A percentile compares a stretch with the other conserved stretches of the same genome.
phyloP scores from a whole-genome alignment of 2,888 invertebrate genomes.

The Auanema sp. region DNA sequence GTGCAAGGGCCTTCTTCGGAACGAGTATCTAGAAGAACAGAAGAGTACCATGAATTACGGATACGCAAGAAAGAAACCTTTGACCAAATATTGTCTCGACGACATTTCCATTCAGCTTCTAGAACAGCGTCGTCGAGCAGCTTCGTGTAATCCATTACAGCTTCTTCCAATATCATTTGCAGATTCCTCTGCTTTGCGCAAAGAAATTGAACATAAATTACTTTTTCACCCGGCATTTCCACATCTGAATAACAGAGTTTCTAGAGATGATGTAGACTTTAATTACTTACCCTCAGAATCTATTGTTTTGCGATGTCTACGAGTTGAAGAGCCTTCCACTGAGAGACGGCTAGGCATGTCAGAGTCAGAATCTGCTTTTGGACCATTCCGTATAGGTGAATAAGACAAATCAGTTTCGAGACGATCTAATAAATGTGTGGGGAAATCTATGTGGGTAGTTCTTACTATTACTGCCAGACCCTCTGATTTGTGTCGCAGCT shows the following conservation, averaged over 20 bases:
- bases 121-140: conserved; percentile 18
- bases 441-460: no score
- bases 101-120: conserved; percentile 35
- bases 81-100: conserved; percentile 30
- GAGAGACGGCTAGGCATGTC: conserved; percentile 7
- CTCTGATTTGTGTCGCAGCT: no score
- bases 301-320: conserved; percentile 4
- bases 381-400: background rate
- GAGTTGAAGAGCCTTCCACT: conserved; percentile 13
- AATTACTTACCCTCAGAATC: background rate
- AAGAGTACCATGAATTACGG: no score
- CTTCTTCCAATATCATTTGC: conserved; percentile 36
- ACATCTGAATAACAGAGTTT: conserved; percentile 13
- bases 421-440: no score
- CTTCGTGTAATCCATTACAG: conserved; percentile 18
- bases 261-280: background rate
- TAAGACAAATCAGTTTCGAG: no score
- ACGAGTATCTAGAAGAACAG: no score
- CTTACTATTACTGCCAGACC: no score
- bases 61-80: background rate
- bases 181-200: conserved; percentile 41
- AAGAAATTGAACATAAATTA: conserved; percentile 52
- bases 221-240: conserved; percentile 32
- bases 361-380: conserved; percentile 1
- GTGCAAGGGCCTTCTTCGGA: no score